Evolutionary conservation across 2,113 vertebrate genomes (phyloP), one percentile per base, ranked within the genome.

Genomic region (Channa maculata): DNA sequence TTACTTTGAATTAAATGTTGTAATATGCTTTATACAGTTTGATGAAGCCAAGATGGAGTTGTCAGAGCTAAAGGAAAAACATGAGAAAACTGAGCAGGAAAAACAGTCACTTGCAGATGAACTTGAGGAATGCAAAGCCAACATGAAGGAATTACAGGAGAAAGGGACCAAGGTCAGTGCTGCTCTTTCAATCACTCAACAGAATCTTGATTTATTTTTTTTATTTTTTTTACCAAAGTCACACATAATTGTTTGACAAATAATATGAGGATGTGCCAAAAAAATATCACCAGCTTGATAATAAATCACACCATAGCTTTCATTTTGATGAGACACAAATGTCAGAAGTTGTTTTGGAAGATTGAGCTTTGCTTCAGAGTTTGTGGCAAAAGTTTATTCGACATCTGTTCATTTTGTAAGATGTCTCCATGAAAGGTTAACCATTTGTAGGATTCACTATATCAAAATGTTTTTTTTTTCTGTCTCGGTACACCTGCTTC

Each of bases 111-210:
- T 97, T 24, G 57, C 89, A 5, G 96, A 96, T 75, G 95, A 99
- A 82, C 96, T 99, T 62, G 95, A 97, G 91, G 95, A 96, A 54
- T 97, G 95, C 95, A 96, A 97, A 94, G 95, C 94, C 69, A 96
- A 92, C 89, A 92, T 99, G 94, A 96, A 96, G 92, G 93, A 96
- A 72, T 91, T 98, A 36, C 94, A 95, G 93, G 97, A 98, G 75
- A 98, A 96, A 91, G 96, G 95, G 91, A 95, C 94, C 86, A 96
- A 95, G 87, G 98, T 99, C 93, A 96, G 96, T 93, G 3, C 43
- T 36, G 3, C 6, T 44, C 24, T 48, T 4, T 41, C 57, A 41
- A 5, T 53, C 13, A 8, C n/a, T 34, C 24, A 44, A 10, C 39
- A 57, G n/a, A 46, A 50, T 24, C 24, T 24, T 24, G 24, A 24